phyloP scores from a whole-genome alignment of 2,888 invertebrate species.

The Lepidonotus clava region DNA sequence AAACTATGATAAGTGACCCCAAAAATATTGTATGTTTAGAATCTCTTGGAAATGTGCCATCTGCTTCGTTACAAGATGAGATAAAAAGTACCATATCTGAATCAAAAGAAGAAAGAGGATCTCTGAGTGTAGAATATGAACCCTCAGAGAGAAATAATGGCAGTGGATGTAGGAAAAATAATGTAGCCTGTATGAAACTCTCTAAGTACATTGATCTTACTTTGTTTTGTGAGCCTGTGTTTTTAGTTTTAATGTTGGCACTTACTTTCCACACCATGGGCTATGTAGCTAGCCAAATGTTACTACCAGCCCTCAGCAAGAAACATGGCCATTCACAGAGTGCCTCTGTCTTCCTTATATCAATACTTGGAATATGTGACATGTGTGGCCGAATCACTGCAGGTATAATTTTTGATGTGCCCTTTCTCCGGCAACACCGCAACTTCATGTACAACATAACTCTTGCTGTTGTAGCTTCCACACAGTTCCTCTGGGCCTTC shows the following conservation, averaged over 20 bases:
- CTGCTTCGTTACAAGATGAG: too few relatives aligned
- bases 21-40: too few relatives aligned
- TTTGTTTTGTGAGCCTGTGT: neutral
- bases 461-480: constrained; percentile 62
- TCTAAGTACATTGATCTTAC: constrained; percentile 45
- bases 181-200: too few relatives aligned
- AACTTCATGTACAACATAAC: constrained; percentile 66
- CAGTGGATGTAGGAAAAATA: too few relatives aligned
- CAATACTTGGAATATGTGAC: constrained; percentile 93
- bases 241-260: constrained; percentile 31
- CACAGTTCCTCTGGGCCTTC: constrained; percentile 65
- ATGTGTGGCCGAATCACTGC: constrained; percentile 89
- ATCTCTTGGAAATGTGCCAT: too few relatives aligned
- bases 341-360: constrained; percentile 86
- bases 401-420: constrained; percentile 67
- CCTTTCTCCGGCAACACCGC: constrained; percentile 64
- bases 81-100: too few relatives aligned
- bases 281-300: constrained; percentile 67
- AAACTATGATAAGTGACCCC: too few relatives aligned
- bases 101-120: too few relatives aligned
- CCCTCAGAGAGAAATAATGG: too few relatives aligned
- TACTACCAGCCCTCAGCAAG: constrained; percentile 67
- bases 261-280: constrained; percentile 29
- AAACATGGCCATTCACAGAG: constrained; percentile 63
- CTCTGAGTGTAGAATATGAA: too few relatives aligned